phyloP scores from a whole-genome alignment of 2,113 vertebrate species.

The western clawed frog (Xenopus tropicalis) region UCB_Xtro_10.0 CM004447.2:138546501-138547000 shows the following conservation, averaged over 20 bases:
- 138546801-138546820: too few species aligned
- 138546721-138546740: neutral
- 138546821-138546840: neutral
- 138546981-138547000: slow-evolving; percentile 14
- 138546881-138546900: neutral
- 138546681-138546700: too few species aligned
- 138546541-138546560: too few species aligned
- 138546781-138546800: neutral
- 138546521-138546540: too few species aligned
- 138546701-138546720: too few species aligned
- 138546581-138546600: too few species aligned
- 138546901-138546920: slow-evolving; percentile 14
- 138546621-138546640: too few species aligned
- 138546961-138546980: neutral
- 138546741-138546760: neutral
- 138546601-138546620: too few species aligned
- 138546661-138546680: too few species aligned
- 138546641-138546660: too few species aligned
- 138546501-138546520: too few species aligned
- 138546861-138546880: neutral
- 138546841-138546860: neutral
- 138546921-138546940: slow-evolving; percentile 7
- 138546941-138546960: slow-evolving; percentile 12
- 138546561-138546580: too few species aligned
- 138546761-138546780: neutral